Percentiles rank a stretch among this genome's conserved stretches.
phyloP scores from a whole-genome alignment of 2,797 vertebrate species.

The Ptychobarbus kaznakovi region DNA sequence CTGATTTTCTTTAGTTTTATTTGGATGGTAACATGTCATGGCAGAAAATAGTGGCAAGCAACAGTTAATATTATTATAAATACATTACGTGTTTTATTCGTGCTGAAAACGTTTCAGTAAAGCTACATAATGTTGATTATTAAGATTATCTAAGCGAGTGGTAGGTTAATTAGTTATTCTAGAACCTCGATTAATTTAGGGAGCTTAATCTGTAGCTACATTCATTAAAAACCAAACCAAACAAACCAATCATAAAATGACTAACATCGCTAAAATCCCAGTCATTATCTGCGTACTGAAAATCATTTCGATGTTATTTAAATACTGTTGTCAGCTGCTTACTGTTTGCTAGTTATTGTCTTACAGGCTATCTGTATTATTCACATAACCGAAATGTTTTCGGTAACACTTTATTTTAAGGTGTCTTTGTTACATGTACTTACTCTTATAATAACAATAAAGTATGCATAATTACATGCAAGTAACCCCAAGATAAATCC shows the following conservation, averaged over 20 bases:
- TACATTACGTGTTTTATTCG: neutral
- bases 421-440: neutral
- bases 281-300: neutral
- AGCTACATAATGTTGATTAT: neutral
- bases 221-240: neutral
- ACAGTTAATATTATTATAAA: neutral
- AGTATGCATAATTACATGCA: neutral
- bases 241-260: neutral
- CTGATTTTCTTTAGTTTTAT: neutral
- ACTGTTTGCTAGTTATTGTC: neutral
- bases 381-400: neutral
- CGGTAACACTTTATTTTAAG: neutral
- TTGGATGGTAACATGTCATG: neutral
- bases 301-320: neutral
- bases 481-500: neutral
- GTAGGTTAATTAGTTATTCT: neutral
- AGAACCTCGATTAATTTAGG: neutral
- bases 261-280: neutral
- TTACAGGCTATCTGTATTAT: neutral
- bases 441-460: neutral
- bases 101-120: neutral
- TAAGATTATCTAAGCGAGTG: neutral
- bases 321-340: neutral
- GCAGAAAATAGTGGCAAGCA: neutral
- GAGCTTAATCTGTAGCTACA: neutral